Evolutionary conservation across 92 coral and sea anemone species (phyloP).

Genomic region (Nematostella vectensis): DNA sequence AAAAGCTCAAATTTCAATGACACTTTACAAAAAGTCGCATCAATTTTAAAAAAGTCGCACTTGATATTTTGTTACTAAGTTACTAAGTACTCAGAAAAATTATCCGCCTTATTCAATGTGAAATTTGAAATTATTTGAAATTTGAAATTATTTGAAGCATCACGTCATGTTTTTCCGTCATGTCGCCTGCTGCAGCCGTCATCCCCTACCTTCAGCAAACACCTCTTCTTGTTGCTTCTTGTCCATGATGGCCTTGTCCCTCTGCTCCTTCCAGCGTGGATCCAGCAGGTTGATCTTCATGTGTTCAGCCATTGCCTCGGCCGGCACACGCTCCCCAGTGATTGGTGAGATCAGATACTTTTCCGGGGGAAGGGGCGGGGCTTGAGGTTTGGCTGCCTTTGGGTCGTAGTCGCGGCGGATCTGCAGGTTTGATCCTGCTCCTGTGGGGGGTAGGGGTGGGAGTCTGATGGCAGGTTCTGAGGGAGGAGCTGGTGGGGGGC

Average conservation of each 20-base stretch:
- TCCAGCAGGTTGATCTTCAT: conserved; percentile 96
- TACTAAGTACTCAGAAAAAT: too few relatives aligned
- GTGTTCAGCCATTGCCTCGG: conserved; percentile 90
- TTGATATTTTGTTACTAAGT: too few relatives aligned
- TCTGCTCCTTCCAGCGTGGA: conserved; percentile 97
- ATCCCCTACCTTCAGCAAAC: conserved; percentile 82
- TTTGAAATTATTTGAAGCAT: too few relatives aligned
- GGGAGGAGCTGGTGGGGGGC: conserved; percentile 79
- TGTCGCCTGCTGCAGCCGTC: too few relatives aligned
- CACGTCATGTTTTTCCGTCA: too few relatives aligned
- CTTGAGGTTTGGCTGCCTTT: conserved; percentile 67
- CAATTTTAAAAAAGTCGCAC: too few relatives aligned
- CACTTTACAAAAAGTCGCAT: too few relatives aligned
- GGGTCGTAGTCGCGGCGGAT: conserved; percentile 94
- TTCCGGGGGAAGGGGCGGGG: conserved; percentile 50
- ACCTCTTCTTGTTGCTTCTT: conserved; percentile 91
- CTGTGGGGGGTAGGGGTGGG: conserved; percentile 97
- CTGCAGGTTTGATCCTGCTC: conserved; percentile 78
- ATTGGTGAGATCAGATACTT: conserved; percentile 94
- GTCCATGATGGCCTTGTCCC: conserved; percentile 80
- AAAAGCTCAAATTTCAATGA: too few relatives aligned
- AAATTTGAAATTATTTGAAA: too few relatives aligned
- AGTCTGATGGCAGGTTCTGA: conserved; percentile 78
- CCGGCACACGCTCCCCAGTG: conserved; percentile 97
- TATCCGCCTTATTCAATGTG: too few relatives aligned